These are phyloP conservation scores for Cisticola juncidis DNA, from an alignment of 2,113 vertebrate genomes.

Conservation along the genomic window DNA sequence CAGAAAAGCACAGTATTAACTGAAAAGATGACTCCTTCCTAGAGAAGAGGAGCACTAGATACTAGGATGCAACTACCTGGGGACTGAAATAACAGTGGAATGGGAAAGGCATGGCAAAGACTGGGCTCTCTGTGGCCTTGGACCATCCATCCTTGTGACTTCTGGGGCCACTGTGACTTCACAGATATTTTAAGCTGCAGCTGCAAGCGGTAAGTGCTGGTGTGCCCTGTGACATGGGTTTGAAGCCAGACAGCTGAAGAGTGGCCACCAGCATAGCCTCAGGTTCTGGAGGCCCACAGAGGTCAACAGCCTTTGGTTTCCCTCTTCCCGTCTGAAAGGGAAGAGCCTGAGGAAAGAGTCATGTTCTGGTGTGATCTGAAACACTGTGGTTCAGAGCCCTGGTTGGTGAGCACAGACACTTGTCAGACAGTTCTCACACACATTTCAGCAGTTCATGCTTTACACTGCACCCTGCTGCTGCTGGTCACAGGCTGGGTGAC, in stretches of 20 bases:
- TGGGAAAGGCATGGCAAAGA: background rate
- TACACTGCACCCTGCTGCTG: background rate
- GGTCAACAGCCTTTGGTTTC: background rate
- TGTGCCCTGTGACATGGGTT: background rate
- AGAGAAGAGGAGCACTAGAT: background rate
- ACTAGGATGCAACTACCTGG: background rate
- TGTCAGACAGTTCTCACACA: background rate
- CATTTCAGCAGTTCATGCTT: background rate
- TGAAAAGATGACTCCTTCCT: background rate
- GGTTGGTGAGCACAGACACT: background rate
- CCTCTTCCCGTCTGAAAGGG: background rate
- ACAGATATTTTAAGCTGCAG: background rate
- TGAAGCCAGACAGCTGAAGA: background rate
- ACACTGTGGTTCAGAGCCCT: fast-evolving
- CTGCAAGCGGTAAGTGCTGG: fast-evolving
- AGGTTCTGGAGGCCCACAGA: background rate
- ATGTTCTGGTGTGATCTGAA: fast-evolving
- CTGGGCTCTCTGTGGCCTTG: fast-evolving
- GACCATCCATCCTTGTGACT: background rate
- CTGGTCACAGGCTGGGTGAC: background rate
- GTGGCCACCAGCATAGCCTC: background rate
- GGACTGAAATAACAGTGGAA: background rate
- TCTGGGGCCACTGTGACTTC: background rate
- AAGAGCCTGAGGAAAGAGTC: background rate
- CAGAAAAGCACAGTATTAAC: background rate